phyloP scores from a whole-genome alignment of 2,113 vertebrate genomes.

The Prietella phreatophila region DNA sequence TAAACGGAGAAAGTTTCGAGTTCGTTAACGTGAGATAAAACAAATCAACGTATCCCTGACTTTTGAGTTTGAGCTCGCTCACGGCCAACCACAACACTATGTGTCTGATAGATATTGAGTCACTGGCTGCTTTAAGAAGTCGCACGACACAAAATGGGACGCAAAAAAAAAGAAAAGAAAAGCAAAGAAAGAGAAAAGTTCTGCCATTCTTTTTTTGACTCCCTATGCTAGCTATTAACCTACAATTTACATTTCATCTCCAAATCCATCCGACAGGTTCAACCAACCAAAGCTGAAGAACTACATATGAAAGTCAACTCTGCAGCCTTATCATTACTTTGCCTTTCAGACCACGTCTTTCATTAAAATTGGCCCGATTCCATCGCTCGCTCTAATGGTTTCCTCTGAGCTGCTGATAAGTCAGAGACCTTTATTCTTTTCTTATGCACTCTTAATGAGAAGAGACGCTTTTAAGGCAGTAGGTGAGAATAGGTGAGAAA shows the following conservation, averaged over 20 bases:
- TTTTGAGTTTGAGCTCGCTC: background rate
- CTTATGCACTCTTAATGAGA: conserved; percentile 17
- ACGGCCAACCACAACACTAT: background rate
- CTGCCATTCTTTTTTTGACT: background rate
- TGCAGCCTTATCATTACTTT: background rate
- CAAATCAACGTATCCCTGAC: background rate
- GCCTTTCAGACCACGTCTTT: background rate
- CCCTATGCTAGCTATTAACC: background rate
- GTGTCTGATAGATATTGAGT: background rate
- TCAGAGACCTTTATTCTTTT: conserved; percentile 20
- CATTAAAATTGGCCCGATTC: conserved; percentile 8
- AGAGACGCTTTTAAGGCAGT: conserved; percentile 18
- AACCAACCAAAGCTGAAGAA: background rate
- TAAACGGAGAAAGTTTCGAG: background rate
- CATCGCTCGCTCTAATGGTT: conserved; percentile 19
- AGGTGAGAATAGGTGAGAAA: background rate
- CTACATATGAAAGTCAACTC: background rate
- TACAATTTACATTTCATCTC: background rate
- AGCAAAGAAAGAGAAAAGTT: background rate
- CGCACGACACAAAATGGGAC: background rate
- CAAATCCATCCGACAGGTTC: background rate
- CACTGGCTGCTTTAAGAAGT: background rate
- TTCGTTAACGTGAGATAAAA: background rate
- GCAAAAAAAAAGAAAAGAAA: background rate
- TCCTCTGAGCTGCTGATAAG: conserved; percentile 11